phyloP scores from a whole-genome alignment of 2,113 vertebrate species.

The Saguinus midas region DNA sequence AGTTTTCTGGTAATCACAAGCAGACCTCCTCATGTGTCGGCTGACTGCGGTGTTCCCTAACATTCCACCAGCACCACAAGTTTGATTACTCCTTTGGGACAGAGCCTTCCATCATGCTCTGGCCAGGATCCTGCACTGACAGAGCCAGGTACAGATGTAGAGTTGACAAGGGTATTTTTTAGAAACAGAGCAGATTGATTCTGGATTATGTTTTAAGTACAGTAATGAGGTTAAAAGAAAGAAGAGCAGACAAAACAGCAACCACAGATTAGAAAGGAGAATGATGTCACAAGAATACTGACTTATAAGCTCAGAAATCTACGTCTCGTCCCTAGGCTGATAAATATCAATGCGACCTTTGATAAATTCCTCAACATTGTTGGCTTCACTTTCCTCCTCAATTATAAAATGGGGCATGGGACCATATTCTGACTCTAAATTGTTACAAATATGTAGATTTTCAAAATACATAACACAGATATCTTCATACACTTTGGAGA shows the following conservation, averaged over 20 bases:
- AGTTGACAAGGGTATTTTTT: neutral
- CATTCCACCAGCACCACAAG: neutral
- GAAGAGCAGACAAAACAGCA: neutral
- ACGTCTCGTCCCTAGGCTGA: neutral
- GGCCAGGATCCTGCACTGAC: neutral
- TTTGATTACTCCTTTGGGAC: neutral
- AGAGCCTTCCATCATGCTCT: neutral
- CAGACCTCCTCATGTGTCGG: slow-evolving; percentile 15
- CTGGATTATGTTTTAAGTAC: slow-evolving; percentile 25
- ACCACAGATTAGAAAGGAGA: neutral
- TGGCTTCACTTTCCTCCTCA: neutral
- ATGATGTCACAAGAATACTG: neutral
- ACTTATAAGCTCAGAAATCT: neutral
- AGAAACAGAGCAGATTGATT: neutral
- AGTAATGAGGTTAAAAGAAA: neutral
- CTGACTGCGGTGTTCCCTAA: fast-evolving
- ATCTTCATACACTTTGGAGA: neutral
- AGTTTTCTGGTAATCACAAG: slow-evolving; percentile 49
- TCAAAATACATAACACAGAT: neutral
- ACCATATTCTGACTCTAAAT: neutral
- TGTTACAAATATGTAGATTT: neutral
- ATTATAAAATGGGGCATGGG: neutral
- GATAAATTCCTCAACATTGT: neutral
- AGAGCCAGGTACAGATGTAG: neutral
- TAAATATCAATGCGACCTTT: neutral